Evolutionary conservation across 2,888 invertebrate species (phyloP).

Genomic region (Tinea pellionella): DNA sequence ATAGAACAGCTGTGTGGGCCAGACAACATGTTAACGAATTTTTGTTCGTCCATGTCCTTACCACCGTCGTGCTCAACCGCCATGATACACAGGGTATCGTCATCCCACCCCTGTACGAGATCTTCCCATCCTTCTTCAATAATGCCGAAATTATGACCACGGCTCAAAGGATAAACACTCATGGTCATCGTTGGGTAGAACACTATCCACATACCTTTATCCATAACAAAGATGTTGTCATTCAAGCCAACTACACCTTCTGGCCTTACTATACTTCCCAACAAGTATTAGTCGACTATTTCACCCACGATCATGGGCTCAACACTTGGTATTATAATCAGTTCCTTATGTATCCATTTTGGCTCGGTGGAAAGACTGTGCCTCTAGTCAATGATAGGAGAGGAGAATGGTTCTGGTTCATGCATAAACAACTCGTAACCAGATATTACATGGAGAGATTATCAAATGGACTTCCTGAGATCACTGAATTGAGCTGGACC

Average conservation of each 20-base stretch:
- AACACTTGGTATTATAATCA: conserved; percentile 74
- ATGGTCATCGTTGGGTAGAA: conserved; percentile 37
- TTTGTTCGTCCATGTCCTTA: conserved; percentile 74
- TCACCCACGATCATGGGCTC: conserved; percentile 77
- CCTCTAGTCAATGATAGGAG: conserved; percentile 67
- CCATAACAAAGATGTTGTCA: conserved; percentile 62
- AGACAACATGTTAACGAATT: conserved; percentile 76
- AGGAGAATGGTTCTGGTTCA: conserved; percentile 74
- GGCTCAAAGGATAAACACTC: conserved; percentile 70
- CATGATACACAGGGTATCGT: conserved; percentile 73
- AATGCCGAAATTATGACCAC: conserved; percentile 75
- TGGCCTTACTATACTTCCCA: conserved; percentile 62
- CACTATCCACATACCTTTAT: conserved; percentile 37
- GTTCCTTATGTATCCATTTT: conserved; percentile 72
- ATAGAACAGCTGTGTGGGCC: conserved; percentile 75
- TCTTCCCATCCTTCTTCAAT: conserved; percentile 78
- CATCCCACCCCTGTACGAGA: conserved; percentile 78
- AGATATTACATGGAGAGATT: conserved; percentile 82
- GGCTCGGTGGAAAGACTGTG: conserved; percentile 69
- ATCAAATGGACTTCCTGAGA: conserved; percentile 75
- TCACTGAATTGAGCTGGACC: conserved; percentile 67
- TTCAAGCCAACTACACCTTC: conserved; percentile 73
- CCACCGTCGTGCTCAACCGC: conserved; percentile 72
- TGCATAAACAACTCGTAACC: conserved; percentile 75
- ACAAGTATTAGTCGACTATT: conserved; percentile 74